Evolutionary conservation across 2,888 invertebrate genomes (phyloP), one percentile per base, ranked within the genome.

Genomic region (Chrysolina haemoptera): DNA sequence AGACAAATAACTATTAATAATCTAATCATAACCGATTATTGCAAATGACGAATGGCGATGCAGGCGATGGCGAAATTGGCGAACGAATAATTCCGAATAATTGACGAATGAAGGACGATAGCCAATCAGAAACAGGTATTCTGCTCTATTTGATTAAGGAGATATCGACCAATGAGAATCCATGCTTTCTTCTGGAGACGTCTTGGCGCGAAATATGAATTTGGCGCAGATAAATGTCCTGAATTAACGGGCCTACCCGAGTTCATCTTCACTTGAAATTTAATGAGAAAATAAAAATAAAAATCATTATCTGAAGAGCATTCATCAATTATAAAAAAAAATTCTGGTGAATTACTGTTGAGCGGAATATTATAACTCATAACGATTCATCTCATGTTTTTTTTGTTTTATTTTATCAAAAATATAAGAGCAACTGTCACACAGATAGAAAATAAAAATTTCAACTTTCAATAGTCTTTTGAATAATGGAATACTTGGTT

Each of bases 401-500:
- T n/a, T 46, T 12, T n/a, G n/a, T 12, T 46, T n/a, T n/a, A 14
- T 12, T 12, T 46, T 46, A 46, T 46, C 14, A 14, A n/a, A 35
- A 35, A 35, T 14, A 46, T 46, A n/a, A 46, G 46, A 14, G 46
- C 46, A 46, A 46, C 12, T 46, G 46, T 46, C 46, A 46, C 46
- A 46, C 14, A 46, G 35, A 46, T n/a, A 46, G 46, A 14, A 46
- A 46, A 46, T 46, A 46, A 46, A 46, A 46, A 46, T 4, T 46
- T 46, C 12, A 46, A 46, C 46, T 46, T 46, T 46, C n/a, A 46
- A 46, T 14, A 46, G 46, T 46, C 46, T 46, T 46, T 46, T 46
- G 46, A 46, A 46, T 46, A 46, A 46, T 14, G 46, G 46, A 46
- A 46, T 46, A 46, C 46, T 46, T 46, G 46, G 46, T 46, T 46